A percentile compares a stretch with the other conserved stretches of the same genome.
phyloP scores from a whole-genome alignment of 2,888 invertebrate species.

The Acanthosepion esculentum region DNA sequence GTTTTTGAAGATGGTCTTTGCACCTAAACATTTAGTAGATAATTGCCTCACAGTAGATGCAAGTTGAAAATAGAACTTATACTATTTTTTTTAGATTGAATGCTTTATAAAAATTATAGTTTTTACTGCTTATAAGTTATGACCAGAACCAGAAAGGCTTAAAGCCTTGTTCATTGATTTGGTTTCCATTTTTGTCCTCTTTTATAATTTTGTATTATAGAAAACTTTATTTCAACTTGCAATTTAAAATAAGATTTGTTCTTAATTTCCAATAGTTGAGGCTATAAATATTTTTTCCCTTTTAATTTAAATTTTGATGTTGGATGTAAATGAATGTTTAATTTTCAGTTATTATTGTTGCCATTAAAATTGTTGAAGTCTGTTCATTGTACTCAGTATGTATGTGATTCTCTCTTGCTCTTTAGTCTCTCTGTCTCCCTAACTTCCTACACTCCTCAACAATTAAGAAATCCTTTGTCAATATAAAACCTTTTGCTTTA shows the following conservation, averaged over 20 bases:
- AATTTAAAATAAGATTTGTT: background rate
- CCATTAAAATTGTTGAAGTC: conserved; percentile 11
- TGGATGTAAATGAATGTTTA: conserved; percentile 22
- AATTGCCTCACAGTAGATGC: background rate
- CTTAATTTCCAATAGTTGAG: background rate
- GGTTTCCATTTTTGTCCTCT: background rate
- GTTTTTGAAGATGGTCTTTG: background rate
- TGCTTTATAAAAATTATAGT: background rate
- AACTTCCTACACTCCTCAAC: background rate
- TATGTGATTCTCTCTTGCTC: conserved; percentile 21
- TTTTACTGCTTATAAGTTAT: background rate
- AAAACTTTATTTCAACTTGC: background rate
- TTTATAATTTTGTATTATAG: background rate
- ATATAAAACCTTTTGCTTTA: background rate
- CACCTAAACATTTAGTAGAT: background rate
- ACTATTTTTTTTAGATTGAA: background rate
- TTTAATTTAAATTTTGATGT: background rate
- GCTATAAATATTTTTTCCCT: background rate
- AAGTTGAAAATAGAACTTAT: background rate
- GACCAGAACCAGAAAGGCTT: background rate
- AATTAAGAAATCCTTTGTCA: conserved; percentile 5
- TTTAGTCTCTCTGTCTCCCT: conserved; percentile 33
- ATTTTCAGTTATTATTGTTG: conserved; percentile 33
- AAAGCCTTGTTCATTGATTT: background rate
- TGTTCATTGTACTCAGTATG: background rate